Percentiles rank a stretch among this genome's conserved stretches.
Conservation (phyloP, 2,888 invertebrate species). For the Netelia fuscicornis region DNA sequence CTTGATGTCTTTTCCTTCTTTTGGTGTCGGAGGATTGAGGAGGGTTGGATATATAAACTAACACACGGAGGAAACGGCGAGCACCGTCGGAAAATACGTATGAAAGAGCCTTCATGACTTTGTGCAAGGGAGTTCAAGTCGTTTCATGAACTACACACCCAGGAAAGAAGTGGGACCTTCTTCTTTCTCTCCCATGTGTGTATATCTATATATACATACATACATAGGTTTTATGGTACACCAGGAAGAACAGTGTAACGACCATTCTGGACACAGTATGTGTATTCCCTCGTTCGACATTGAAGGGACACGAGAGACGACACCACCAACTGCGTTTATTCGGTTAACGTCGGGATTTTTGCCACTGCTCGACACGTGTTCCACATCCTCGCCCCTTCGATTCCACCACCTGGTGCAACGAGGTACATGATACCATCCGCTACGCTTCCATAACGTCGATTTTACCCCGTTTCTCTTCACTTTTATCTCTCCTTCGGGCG, state of each 20-base stretch:
- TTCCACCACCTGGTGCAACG: not conserved
- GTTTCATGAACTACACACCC: not conserved
- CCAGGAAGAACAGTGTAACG: slow-evolving; percentile 27
- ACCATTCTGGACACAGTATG: slow-evolving; percentile 46
- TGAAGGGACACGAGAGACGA: slow-evolving; percentile 32
- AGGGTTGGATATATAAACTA: not conserved
- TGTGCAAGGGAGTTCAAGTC: not conserved
- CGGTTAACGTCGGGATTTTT: slow-evolving; percentile 13
- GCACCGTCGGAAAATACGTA: not conserved
- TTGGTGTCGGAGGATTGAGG: not conserved
- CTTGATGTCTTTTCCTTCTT: not conserved
- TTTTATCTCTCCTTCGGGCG: slow-evolving; percentile 3
- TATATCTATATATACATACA: not conserved
- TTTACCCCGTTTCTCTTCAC: not conserved
- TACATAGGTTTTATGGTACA: slow-evolving; percentile 33
- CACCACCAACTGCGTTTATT: slow-evolving; percentile 24
- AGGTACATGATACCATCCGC: too few species aligned
- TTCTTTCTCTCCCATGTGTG: not conserved
- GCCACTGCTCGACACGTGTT: not conserved
- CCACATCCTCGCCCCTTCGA: not conserved
- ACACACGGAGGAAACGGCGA: not conserved
- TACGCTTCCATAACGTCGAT: not conserved
- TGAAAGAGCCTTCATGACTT: not conserved
- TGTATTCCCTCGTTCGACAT: slow-evolving; percentile 44
- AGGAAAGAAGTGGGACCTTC: not conserved